Evolutionary conservation across 1,140 invertebrate genomes (phyloP), one percentile per base, ranked within the genome.

Genomic region (Cataglyphis hispanica): DNA sequence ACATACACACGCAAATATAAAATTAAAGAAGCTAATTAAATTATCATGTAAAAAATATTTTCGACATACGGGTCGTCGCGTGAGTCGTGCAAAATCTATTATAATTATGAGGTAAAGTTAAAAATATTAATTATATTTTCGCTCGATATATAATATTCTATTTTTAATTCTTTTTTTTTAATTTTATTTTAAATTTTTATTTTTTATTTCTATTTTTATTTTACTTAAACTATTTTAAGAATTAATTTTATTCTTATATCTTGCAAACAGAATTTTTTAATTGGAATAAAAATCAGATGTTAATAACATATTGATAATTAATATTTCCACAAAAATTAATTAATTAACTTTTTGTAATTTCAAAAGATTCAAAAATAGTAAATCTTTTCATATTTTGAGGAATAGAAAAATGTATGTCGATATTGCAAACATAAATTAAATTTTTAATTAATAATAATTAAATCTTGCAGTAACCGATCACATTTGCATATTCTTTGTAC

Each of bases 181-280:
- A n/a, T n/a, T n/a, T n/a, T n/a, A n/a, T n/a, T n/a, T n/a, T n/a
- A n/a, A n/a, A n/a, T n/a, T n/a, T n/a, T n/a, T n/a, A n/a, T n/a
- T n/a, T n/a, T n/a, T n/a, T n/a, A n/a, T n/a, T n/a, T n/a, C n/a
- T 56, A 16, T 22, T 2, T 37, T n/a, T 2, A 58, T 58, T 58
- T 58, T n/a, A 58, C 0, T 10, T 22, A 10, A n/a, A n/a, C n/a
- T 58, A 64, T 19, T 25, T 8, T 13, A 22, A 63, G 2, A 8
- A 76, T 40, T n/a, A 61, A 61, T 76, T 56, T 58, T 58, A 61
- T n/a, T 43, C 60, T 22, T 31, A 10, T 37, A 37, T 16, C 16
- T 1, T 0, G 19, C 19, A 70, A 46, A 50, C 19, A 6, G 1
- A 46, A n/a, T n/a, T 72, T 72, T 31, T 53, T 7, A 31, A 31